Percentiles rank a stretch among this genome's conserved stretches.
phyloP scores from a whole-genome alignment of 2,113 vertebrate species.

The Rhynchopsitta pachyrhyncha region DNA sequence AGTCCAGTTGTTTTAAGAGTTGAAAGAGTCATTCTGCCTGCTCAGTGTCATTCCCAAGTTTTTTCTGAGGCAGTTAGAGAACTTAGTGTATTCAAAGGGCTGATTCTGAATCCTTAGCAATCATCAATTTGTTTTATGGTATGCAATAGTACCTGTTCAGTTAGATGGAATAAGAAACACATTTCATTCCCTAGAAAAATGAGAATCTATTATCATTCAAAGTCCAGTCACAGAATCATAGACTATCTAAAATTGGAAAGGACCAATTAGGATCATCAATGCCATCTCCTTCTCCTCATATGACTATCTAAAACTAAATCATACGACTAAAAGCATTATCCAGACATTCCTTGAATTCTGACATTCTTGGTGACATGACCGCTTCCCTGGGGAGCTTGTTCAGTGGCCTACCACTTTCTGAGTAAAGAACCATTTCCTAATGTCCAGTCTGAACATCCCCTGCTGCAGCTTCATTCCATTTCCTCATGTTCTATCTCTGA shows the following conservation, averaged over 20 bases:
- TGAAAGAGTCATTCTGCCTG: neutral
- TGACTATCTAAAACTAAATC: neutral
- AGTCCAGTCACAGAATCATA: neutral
- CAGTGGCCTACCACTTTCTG: rapidly evolving
- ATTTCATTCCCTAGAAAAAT: neutral
- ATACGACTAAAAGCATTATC: neutral
- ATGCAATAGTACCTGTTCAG: neutral
- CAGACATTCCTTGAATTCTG: neutral
- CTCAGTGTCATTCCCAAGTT: neutral
- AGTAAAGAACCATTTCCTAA: neutral
- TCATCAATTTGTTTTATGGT: neutral
- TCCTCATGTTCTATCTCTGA: rapidly evolving
- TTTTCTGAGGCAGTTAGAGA: neutral
- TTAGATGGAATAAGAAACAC: neutral
- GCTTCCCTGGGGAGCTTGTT: neutral
- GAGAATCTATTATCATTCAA: neutral
- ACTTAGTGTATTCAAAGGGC: neutral
- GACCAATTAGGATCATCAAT: rapidly evolving
- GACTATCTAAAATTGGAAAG: neutral
- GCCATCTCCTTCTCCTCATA: neutral
- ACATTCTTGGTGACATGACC: neutral
- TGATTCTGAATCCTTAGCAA: neutral
- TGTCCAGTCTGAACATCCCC: neutral
- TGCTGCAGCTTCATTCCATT: neutral
- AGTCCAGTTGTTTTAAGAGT: neutral